A percentile compares a stretch with the other conserved stretches of the same genome.
Conservation (phyloP, 2,888 invertebrate genomes). For the Lithosia quadra region DNA sequence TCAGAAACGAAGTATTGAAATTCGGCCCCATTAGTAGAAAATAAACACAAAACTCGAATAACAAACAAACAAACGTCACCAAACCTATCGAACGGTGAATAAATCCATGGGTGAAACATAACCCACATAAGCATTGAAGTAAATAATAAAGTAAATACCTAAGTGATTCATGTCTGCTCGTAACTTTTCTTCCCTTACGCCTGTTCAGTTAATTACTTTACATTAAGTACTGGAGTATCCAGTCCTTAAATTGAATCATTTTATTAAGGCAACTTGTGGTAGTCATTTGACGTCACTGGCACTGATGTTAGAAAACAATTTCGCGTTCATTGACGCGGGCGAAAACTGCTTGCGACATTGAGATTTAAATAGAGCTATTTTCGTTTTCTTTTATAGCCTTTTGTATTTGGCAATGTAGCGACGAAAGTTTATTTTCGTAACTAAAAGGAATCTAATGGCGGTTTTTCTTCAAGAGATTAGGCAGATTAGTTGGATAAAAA, state of each 20-base stretch:
- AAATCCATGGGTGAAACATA: too few relatives aligned
- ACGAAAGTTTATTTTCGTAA: background rate
- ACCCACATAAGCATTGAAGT: slow-evolving; percentile 1
- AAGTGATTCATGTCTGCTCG: slow-evolving; percentile 31
- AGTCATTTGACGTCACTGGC: slow-evolving; percentile 11
- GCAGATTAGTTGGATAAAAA: slow-evolving; percentile 4
- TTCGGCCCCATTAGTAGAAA: too few relatives aligned
- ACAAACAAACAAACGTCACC: background rate
- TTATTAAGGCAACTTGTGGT: slow-evolving; percentile 4
- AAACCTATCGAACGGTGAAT: background rate
- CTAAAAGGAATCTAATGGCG: background rate
- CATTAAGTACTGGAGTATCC: slow-evolving; percentile 19
- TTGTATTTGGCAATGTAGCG: background rate
- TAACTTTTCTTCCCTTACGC: slow-evolving; percentile 20
- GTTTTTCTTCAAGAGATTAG: background rate
- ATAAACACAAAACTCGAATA: background rate
- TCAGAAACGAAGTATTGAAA: too few relatives aligned
- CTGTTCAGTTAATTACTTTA: slow-evolving; percentile 20
- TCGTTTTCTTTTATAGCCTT: background rate
- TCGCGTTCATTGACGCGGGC: slow-evolving; percentile 4
- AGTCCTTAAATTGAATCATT: slow-evolving; percentile 19
- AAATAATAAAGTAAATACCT: slow-evolving; percentile 14
- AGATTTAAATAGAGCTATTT: background rate
- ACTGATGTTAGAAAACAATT: background rate
- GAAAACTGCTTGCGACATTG: background rate